These are phyloP conservation scores for Alligator sinensis DNA, from an alignment of 2,113 vertebrate genomes.

Conservation along the genomic window DNA sequence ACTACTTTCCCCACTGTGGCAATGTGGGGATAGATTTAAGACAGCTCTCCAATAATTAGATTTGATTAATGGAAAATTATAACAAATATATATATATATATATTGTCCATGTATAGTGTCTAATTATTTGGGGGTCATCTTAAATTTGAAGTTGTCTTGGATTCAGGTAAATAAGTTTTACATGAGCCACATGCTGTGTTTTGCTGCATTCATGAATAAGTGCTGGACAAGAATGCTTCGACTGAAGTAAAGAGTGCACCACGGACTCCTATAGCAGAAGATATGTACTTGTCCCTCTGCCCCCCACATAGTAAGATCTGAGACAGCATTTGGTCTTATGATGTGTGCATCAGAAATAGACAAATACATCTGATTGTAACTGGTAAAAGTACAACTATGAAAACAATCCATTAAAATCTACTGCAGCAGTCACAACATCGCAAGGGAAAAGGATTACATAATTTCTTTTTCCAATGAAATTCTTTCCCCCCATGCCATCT, in stretches of 20 bases:
- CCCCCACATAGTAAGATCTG: neutral
- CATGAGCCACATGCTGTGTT: neutral
- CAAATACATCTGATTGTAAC: neutral
- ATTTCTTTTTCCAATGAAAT: neutral
- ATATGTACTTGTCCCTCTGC: neutral
- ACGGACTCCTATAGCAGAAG: neutral
- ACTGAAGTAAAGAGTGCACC: neutral
- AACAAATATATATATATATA: too few species aligned
- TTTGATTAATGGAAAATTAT: too few species aligned
- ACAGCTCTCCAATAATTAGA: too few species aligned
- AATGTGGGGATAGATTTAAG: too few species aligned
- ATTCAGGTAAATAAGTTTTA: neutral
- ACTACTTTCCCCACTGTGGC: too few species aligned
- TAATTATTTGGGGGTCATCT: too few species aligned
- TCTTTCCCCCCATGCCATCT: neutral
- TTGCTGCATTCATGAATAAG: neutral
- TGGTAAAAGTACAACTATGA: neutral
- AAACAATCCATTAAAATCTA: neutral
- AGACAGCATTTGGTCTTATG: neutral
- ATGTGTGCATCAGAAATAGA: neutral
- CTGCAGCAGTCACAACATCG: neutral
- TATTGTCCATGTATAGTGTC: too few species aligned
- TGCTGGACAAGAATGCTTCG: neutral
- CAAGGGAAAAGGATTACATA: neutral
- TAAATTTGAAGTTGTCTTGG: too few species aligned